phyloP scores from a whole-genome alignment of 2,888 invertebrate genomes.

The Phyto melanocephala region DNA sequence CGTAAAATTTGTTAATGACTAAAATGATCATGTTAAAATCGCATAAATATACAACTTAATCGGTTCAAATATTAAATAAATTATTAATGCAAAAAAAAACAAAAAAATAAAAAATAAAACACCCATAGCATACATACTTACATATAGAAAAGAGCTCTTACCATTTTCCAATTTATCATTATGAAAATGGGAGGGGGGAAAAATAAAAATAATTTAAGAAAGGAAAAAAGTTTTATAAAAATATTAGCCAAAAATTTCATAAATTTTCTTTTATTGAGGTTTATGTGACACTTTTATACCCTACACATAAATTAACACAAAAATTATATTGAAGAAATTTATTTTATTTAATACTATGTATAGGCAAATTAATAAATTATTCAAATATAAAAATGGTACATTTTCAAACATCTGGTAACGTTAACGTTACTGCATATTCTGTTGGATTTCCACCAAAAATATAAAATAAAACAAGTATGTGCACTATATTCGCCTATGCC shows the following conservation, averaged over 20 bases:
- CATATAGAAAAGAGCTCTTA: background rate
- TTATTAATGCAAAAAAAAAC: conserved; percentile 28
- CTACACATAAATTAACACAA: background rate
- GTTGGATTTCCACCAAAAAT: no score
- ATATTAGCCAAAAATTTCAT: conserved; percentile 69
- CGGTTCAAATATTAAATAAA: conserved; percentile 24
- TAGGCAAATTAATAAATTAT: background rate
- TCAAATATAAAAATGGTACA: background rate
- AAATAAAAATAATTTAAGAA: background rate
- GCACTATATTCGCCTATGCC: no score
- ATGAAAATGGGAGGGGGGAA: background rate
- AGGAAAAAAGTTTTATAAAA: background rate
- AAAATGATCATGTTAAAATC: conserved; percentile 49
- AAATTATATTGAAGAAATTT: background rate
- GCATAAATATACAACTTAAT: conserved; percentile 53
- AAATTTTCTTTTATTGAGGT: conserved; percentile 66
- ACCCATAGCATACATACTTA: background rate
- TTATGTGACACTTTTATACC: conserved; percentile 10
- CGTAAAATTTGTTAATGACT: conserved; percentile 34
- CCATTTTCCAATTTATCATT: background rate
- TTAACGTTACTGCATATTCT: no score
- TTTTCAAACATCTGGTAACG: background rate
- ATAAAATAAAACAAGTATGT: no score
- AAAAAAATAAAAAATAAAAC: background rate
- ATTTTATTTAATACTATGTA: background rate